Percentiles rank a stretch among this genome's conserved stretches.
These are phyloP conservation scores for Darevskia nairensis DNA, from an alignment of 2,797 vertebrate genomes.

Conservation along the genomic window DNA sequence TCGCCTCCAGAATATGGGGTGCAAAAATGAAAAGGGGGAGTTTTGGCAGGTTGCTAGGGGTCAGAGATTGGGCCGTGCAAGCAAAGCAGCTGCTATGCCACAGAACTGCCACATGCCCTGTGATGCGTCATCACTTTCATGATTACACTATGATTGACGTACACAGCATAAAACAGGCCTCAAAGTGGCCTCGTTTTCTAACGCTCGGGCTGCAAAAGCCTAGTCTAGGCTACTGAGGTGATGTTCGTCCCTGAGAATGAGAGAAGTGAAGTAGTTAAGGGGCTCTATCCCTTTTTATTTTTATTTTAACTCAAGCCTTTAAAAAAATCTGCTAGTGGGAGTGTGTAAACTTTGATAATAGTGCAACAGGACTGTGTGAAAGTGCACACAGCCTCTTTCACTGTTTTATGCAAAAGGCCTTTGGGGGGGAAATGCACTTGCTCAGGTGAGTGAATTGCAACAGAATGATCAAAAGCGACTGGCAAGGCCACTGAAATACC, in stretches of 20 bases:
- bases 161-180: not conserved
- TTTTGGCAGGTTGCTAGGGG: not conserved
- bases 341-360: not conserved
- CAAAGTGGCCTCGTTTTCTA: not conserved
- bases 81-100: too few species aligned
- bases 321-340: not conserved
- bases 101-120: not conserved
- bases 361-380: not conserved
- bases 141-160: not conserved
- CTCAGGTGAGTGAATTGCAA: not conserved
- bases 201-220: not conserved
- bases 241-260: conserved; percentile 2
- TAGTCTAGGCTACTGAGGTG: not conserved
- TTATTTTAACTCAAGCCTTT: too few species aligned
- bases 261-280: too few species aligned
- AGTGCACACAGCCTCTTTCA: not conserved
- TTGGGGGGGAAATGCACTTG: not conserved
- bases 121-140: not conserved
- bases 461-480: not conserved
- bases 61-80: not conserved
- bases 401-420: not conserved
- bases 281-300: not conserved
- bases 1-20: not conserved
- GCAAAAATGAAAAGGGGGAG: not conserved
- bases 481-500: not conserved